Conservation (phyloP, 2,113 vertebrate species). For the Synodontis membranacea region DNA sequence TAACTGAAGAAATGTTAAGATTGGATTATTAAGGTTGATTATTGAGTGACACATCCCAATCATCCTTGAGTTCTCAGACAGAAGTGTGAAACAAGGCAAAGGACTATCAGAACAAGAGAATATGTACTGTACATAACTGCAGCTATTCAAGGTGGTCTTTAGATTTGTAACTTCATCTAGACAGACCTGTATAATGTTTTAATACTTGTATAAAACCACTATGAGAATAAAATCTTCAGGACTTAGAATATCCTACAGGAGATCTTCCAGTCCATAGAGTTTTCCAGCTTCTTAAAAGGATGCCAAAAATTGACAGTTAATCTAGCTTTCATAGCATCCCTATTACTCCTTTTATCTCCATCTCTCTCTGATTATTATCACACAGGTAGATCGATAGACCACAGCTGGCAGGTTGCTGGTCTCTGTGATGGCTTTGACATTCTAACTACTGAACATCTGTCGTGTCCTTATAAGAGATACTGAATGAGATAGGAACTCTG, state of each 20-base stretch:
- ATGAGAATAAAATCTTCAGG: neutral
- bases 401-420: conserved; percentile 46
- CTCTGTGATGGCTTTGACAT: conserved; percentile 55
- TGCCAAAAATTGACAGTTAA: neutral
- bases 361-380: conserved; percentile 31
- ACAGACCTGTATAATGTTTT: neutral
- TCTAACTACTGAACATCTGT: conserved; percentile 54
- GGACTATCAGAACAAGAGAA: neutral
- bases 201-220: neutral
- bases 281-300: neutral
- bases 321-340: neutral
- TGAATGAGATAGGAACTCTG: conserved; percentile 43
- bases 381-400: conserved; percentile 50
- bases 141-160: neutral
- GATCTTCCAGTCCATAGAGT: neutral
- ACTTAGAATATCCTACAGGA: neutral
- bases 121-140: neutral
- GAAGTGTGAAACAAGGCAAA: conserved; percentile 10
- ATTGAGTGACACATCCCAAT: conserved; percentile 4
- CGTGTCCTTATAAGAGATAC: conserved; percentile 32
- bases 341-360: conserved; percentile 10
- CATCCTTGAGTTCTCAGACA: neutral
- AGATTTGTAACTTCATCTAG: neutral
- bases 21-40: no score
- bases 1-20: neutral